phyloP scores from a whole-genome alignment of 2,888 invertebrate genomes.

The Actias luna region DNA sequence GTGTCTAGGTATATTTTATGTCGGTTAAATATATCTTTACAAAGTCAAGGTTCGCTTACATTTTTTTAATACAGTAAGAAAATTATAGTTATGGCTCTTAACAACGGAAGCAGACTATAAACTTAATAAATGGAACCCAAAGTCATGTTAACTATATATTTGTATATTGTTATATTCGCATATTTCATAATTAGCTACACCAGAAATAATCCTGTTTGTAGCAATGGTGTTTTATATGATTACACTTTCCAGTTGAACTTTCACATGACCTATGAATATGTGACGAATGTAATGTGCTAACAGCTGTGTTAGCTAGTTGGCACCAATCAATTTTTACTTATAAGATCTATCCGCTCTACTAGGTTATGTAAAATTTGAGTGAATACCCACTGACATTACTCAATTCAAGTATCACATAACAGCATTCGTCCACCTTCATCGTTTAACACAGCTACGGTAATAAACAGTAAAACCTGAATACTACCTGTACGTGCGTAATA shows the following conservation, averaged over 20 bases:
- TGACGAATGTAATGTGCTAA: slow-evolving; percentile 14
- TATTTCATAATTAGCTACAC: background rate
- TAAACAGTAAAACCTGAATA: slow-evolving; percentile 19
- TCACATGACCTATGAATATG: slow-evolving; percentile 18
- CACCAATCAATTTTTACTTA: slow-evolving; percentile 19
- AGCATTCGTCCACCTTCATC: slow-evolving; percentile 27
- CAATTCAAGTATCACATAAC: slow-evolving; percentile 36
- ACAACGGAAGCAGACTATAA: background rate
- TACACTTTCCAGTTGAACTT: slow-evolving; percentile 15
- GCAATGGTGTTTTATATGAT: slow-evolving; percentile 1
- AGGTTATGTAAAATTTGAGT: slow-evolving; percentile 33
- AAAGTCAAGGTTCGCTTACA: too few relatives aligned
- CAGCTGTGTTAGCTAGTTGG: slow-evolving; percentile 14
- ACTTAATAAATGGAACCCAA: background rate
- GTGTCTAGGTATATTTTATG: too few relatives aligned
- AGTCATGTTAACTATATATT: too few relatives aligned
- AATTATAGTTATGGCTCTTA: background rate
- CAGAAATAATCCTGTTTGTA: background rate
- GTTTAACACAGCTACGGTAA: slow-evolving; percentile 20
- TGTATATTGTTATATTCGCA: background rate
- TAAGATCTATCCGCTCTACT: slow-evolving; percentile 14
- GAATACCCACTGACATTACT: slow-evolving; percentile 35
- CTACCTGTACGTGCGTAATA: slow-evolving; percentile 12
- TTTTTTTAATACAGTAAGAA: too few relatives aligned
- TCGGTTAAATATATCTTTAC: too few relatives aligned